These are phyloP conservation scores for Falco peregrinus DNA, from an alignment of 2,797 vertebrate genomes.

Conservation along the genomic window DNA sequence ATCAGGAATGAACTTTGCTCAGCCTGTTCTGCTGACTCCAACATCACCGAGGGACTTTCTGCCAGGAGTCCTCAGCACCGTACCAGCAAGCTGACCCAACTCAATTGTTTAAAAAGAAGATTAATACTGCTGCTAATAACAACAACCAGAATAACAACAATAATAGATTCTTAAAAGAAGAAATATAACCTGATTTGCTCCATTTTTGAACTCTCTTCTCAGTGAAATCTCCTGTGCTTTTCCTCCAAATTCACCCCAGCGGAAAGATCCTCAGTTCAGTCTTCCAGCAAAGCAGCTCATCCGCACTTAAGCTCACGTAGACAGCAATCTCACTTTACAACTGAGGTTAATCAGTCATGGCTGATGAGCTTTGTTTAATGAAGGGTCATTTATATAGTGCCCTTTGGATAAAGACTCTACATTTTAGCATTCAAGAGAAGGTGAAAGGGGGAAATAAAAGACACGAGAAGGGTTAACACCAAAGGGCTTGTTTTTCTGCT, in stretches of 20 bases:
- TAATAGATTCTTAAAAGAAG: not conserved
- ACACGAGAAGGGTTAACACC: not conserved
- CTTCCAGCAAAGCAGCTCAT: conserved; percentile 40
- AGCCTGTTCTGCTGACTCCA: not conserved
- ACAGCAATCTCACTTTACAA: conserved; percentile 49
- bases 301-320: not conserved
- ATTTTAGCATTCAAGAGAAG: not conserved
- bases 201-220: not conserved
- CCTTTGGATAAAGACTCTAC: conserved; percentile 8
- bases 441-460: not conserved
- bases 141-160: not conserved
- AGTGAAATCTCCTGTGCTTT: not conserved
- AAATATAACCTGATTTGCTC: not conserved
- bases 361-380: conserved; percentile 66
- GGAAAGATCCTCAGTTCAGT: not conserved
- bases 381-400: conserved; percentile 22
- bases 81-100: not conserved
- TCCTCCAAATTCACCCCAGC: not conserved
- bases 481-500: not conserved
- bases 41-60: not conserved
- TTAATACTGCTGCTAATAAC: not conserved
- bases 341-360: conserved; percentile 57
- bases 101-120: not conserved
- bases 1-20: not conserved
- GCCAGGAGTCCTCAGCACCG: not conserved